A percentile compares a stretch with the other conserved stretches of the same genome.
Evolutionary conservation across 2,797 vertebrate species (phyloP).

Genomic region (Eospalax fontanierii): DNA sequence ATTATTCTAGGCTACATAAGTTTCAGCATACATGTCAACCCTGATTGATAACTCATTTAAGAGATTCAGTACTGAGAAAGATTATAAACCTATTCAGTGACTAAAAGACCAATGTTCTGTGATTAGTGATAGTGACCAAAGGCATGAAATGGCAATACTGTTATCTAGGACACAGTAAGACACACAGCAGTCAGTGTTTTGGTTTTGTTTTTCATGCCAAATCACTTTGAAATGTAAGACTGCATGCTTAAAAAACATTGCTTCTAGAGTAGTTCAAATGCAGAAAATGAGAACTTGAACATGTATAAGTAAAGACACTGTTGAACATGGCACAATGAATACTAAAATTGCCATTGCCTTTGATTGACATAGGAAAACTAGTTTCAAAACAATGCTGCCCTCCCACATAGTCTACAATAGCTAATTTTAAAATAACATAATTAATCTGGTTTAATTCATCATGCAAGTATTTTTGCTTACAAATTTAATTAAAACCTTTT

Average conservation of each 20-base stretch:
- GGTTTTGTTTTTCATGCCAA: not conserved
- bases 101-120: not conserved
- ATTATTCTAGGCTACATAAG: not conserved
- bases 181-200: not conserved
- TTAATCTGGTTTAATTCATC: conserved; percentile 11
- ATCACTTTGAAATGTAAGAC: too few relatives aligned
- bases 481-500: not conserved
- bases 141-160: not conserved
- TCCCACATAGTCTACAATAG: not conserved
- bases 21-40: not conserved
- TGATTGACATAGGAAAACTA: not conserved
- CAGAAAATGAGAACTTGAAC: conserved; percentile 10
- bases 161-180: not conserved
- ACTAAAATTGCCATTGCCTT: not conserved
- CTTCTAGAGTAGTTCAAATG: conserved; percentile 43
- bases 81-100: not conserved
- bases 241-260: not conserved
- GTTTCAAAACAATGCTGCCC: not conserved
- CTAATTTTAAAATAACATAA: conserved; percentile 32
- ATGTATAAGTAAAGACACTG: not conserved
- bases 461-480: conserved; percentile 13
- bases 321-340: not conserved
- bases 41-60: not conserved
- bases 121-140: not conserved
- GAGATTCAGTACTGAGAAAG: not conserved